Evolutionary conservation across 2,888 invertebrate genomes (phyloP), one percentile per base, ranked within the genome.

Genomic region (Ophraella communa): DNA sequence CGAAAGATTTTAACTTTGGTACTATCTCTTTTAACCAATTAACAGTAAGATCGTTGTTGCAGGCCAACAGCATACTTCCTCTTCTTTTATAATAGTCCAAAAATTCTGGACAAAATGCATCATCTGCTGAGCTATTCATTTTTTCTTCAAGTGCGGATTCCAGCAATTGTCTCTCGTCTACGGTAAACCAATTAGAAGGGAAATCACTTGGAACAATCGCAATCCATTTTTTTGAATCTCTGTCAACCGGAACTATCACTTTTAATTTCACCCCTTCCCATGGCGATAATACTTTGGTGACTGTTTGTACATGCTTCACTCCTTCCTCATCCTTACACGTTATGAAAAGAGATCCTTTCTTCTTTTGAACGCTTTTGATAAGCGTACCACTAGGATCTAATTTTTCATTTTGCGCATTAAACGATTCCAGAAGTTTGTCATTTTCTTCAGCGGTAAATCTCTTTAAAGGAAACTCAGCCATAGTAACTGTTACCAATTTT

Each of bases 201-300:
- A 42, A 57, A 52, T 45, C 49, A 20, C 62, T 33, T 27, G 57
- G 21, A 23, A 47, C 11, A 45, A 60, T 14, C 8, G 20, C 42
- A 21, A 52, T 8, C 60, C 52, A 60, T 17, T 53, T 42, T 30
- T 39, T 44, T 3, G 20, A 14, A 27, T 52, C 52, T 20, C 21
- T 21, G 20, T 54, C 57, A 18, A 33, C 54, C 1, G 65, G 65
- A 47, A 62, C 27, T 1, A 57, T 44, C 5, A 58, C 24, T 51
- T 42, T 47, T 4, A 65, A 49, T 27, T 65, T 45, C 4, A 21
- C 18, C 2, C 51, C 62, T 18, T 61, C 58, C 56, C 57, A 53
- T 7, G 57, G 58, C 7, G 58, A 42, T 54, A 65, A 18, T n/a
- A 20, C 24, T n/a, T 51, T 18, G 3, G 47, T 47, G 1, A 62